Percentiles rank a stretch among this genome's conserved stretches.
These are phyloP conservation scores for Bombus balteatus DNA, from an alignment of 1,140 invertebrate genomes.

Conservation along the genomic window DNA sequence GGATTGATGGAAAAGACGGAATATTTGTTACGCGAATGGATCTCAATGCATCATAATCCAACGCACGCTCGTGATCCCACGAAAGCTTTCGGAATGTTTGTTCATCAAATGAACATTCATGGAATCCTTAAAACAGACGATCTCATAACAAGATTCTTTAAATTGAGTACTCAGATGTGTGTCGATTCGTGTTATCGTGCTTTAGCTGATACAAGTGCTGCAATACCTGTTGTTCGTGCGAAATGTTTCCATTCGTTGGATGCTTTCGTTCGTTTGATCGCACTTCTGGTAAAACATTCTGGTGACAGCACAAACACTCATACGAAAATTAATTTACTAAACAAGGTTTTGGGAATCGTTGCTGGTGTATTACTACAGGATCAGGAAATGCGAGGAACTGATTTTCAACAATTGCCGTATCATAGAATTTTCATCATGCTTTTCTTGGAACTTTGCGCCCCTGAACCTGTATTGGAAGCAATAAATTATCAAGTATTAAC, in stretches of 20 bases:
- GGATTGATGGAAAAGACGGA: conserved; percentile 98
- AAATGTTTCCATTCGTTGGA: conserved; percentile 98
- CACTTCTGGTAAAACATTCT: conserved; percentile 97
- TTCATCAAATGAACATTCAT: conserved; percentile 97
- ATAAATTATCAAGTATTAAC: conserved; percentile 95
- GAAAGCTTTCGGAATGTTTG: conserved; percentile 97
- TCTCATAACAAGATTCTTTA: conserved; percentile 97
- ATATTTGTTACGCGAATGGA: conserved; percentile 96
- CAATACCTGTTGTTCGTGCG: conserved; percentile 87
- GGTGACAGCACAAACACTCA: conserved; percentile 93
- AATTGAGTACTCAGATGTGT: conserved; percentile 97
- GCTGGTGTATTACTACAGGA: conserved; percentile 97
- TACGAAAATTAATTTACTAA: conserved; percentile 98
- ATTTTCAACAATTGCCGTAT: conserved; percentile 98
- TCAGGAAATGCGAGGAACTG: conserved; percentile 93
- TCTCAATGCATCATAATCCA: conserved; percentile 93
- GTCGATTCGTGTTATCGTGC: conserved; percentile 96
- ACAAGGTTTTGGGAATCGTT: conserved; percentile 98
- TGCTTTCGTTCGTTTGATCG: conserved; percentile 96
- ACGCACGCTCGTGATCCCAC: conserved; percentile 92
- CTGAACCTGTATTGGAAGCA: conserved; percentile 95
- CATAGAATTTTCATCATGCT: conserved; percentile 98
- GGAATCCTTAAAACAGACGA: conserved; percentile 99
- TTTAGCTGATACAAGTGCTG: conserved; percentile 84
- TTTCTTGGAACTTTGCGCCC: conserved; percentile 97